Evolutionary conservation across 2,888 invertebrate genomes (phyloP).

Genomic region (Drosophila emarginata): DNA sequence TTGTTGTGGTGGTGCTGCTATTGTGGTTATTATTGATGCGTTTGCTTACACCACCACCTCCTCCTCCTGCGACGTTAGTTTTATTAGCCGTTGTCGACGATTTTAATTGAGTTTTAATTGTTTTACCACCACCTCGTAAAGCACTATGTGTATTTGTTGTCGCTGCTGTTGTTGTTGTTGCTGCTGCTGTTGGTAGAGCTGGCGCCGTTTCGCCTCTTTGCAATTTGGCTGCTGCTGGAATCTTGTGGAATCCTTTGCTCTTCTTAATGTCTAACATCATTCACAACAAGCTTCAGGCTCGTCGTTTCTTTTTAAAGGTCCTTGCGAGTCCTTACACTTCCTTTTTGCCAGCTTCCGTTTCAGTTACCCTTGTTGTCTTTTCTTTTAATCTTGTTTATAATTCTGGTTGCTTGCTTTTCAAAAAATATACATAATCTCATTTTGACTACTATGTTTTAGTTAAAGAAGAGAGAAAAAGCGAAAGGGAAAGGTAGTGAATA

Average conservation of each 20-base stretch:
- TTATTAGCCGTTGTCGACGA: not conserved
- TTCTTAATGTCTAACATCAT: slow-evolving; percentile 81
- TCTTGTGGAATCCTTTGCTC: slow-evolving; percentile 77
- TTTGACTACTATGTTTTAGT: slow-evolving; percentile 12
- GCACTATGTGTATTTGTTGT: not conserved
- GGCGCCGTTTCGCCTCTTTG: slow-evolving; percentile 46
- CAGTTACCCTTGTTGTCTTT: slow-evolving; percentile 8
- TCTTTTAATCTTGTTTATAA: not conserved
- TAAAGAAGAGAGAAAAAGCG: slow-evolving; percentile 3
- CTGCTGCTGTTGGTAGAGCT: slow-evolving; percentile 20
- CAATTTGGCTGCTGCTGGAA: slow-evolving; percentile 73
- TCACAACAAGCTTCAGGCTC: slow-evolving; percentile 51
- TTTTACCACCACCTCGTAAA: not conserved
- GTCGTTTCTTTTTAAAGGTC: slow-evolving; percentile 27
- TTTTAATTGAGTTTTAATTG: slow-evolving; percentile 1
- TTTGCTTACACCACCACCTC: not conserved
- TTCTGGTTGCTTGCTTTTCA: not conserved
- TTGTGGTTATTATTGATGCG: not conserved
- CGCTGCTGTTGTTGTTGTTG: slow-evolving; percentile 16
- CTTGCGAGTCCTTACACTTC: slow-evolving; percentile 9
- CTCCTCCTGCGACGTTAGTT: not conserved
- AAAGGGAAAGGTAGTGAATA: not conserved
- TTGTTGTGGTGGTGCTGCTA: not conserved
- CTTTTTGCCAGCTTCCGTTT: slow-evolving; percentile 10
- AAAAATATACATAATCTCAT: slow-evolving; percentile 6